Evolutionary conservation across 37 sponge, comb jelly and placozoan species (phyloP), one percentile per base, ranked within the genome.

Genomic region (Geodia barretti): DNA sequence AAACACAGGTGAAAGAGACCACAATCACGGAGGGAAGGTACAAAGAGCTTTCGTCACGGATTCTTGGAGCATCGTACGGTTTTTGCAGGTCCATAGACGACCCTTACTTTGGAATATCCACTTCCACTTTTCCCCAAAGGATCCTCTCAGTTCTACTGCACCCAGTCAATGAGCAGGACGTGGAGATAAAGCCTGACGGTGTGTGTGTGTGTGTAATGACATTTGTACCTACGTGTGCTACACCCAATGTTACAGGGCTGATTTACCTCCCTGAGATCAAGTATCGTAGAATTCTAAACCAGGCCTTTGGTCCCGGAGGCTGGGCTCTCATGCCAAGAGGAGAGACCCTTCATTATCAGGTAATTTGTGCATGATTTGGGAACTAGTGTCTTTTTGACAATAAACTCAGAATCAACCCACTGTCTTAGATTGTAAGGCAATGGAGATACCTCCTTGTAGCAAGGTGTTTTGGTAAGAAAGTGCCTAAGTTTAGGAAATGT

Each of bases 171-270:
- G 70, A 60, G 19, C 37, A 75, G 25, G 96, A 95, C 42, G 72
- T 95, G 19, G 96, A 95, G 68, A 89, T 95, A n/a, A 95, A 95
- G 41, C 88, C 90, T 65, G 96, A 95, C 68, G 96, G 96, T 93
- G 34, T 34, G 66, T 29, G 1, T 68, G 25, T 64, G 31, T 17
- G 7, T 23, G n/a, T 25, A 29, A 20, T 5, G 24, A 3, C 11
- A 35, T 36, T 35, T 8, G 33, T 3, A 19, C 5, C 71, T 35
- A 32, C 41, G 75, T 38, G 34, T 60, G 33, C 8, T 59, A 39
- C 28, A 79, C 75, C 9, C 24, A 60, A 39, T 33, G 23, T 60
- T 39, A 2, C 37, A 93, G 94, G 94, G 7, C 62, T 93, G 77
- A 82, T 95, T 60, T 95, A 89, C 61, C 75, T 95, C 4, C 96